These are phyloP conservation scores for Chloropsis cyanopogon DNA, from an alignment of 2,113 vertebrate genomes.

Conservation along the genomic window DNA sequence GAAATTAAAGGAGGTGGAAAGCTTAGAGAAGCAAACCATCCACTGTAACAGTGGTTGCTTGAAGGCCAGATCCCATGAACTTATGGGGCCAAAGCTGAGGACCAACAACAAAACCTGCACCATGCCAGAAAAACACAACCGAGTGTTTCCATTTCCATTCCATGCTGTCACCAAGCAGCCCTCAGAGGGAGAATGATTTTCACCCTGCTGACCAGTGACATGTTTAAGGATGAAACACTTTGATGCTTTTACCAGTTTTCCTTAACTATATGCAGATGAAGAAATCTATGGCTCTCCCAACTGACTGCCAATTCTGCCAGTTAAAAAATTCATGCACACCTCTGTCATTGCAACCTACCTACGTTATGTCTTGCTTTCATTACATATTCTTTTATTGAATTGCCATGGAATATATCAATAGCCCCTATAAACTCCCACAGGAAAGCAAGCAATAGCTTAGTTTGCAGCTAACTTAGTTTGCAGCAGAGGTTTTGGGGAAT, in stretches of 20 bases:
- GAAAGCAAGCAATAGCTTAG: constrained; percentile 39
- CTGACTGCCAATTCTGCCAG: constrained; percentile 21
- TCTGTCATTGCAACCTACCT: constrained; percentile 19
- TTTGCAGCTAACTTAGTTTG: too few species aligned
- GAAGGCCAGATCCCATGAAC: background rate
- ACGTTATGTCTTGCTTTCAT: constrained; percentile 42
- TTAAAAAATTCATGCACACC: constrained; percentile 57
- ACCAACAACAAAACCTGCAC: background rate
- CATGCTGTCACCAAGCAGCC: background rate
- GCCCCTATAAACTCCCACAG: background rate
- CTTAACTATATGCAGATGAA: background rate
- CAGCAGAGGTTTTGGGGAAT: constrained; percentile 27
- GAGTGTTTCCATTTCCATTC: background rate
- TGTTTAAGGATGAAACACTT: constrained; percentile 61
- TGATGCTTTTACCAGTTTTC: constrained; percentile 17
- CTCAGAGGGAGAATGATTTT: background rate
- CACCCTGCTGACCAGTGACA: background rate
- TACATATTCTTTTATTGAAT: constrained; percentile 53
- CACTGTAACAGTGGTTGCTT: background rate
- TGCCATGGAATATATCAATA: constrained; percentile 14
- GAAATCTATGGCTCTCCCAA: constrained; percentile 28
- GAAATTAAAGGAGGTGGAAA: background rate
- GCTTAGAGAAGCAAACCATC: background rate
- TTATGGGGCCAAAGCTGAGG: rapidly evolving
- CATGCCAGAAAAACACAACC: rapidly evolving